Conservation (phyloP, 2,797 vertebrate species). For the Phalloptychus januarius region DNA sequence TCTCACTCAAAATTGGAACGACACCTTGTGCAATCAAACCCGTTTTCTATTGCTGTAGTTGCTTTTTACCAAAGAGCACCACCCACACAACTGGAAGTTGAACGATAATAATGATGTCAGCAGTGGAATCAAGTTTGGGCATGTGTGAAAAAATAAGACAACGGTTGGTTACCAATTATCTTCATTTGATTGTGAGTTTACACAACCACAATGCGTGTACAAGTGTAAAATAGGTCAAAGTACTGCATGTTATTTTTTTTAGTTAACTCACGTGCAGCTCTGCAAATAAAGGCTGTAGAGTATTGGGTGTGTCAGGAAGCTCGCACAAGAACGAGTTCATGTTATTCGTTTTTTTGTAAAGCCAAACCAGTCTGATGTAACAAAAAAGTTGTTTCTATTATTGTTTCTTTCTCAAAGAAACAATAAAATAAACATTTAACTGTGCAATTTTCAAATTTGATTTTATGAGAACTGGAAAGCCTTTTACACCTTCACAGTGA, state of each 20-base stretch:
- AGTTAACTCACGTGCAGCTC: neutral
- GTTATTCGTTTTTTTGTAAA: neutral
- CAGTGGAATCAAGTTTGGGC: constrained; percentile 1
- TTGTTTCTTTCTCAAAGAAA: neutral
- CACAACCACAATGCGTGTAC: neutral
- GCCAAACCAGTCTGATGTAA: neutral
- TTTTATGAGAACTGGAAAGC: neutral
- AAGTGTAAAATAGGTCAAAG: neutral
- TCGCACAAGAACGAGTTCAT: neutral
- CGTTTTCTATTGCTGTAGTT: neutral
- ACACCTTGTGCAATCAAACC: neutral
- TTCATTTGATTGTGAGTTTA: neutral
- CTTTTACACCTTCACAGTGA: neutral
- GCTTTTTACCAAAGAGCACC: neutral
- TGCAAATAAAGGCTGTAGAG: neutral
- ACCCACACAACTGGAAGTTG: neutral
- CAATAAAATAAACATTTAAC: neutral
- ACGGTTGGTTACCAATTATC: neutral
- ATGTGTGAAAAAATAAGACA: neutral
- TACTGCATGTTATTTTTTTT: too few relatives aligned
- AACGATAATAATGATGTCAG: too few relatives aligned
- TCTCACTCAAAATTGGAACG: neutral
- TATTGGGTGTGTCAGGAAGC: neutral
- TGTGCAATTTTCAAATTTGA: neutral
- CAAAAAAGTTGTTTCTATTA: too few relatives aligned